Conservation (phyloP, 2,888 invertebrate genomes). For the Microchrysa polita region DNA sequence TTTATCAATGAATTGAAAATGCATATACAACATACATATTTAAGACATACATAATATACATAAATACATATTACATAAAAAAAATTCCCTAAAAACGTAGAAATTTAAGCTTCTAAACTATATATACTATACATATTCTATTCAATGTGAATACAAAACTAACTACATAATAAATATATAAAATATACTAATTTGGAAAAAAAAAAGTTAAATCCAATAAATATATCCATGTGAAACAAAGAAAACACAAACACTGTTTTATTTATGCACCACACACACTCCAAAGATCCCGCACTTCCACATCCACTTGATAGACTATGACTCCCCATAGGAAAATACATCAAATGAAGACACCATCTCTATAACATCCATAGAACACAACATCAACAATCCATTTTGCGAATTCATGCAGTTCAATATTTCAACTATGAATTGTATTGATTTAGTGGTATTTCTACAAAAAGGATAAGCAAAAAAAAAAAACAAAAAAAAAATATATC, state of each 20-base stretch:
- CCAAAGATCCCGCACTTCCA: neutral
- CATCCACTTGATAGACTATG: neutral
- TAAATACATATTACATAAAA: conserved; percentile 38
- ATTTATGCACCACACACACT: conserved; percentile 11
- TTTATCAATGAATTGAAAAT: conserved; percentile 36
- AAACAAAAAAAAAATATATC: too few species aligned
- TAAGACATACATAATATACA: conserved; percentile 41
- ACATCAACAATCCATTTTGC: conserved; percentile 22
- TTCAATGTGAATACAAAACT: conserved; percentile 38
- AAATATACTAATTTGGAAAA: conserved; percentile 25
- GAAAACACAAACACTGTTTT: conserved; percentile 44
- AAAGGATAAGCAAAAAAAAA: too few species aligned
- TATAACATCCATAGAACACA: neutral
- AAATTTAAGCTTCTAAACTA: conserved; percentile 8
- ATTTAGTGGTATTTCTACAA: too few species aligned
- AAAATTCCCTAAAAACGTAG: conserved; percentile 20
- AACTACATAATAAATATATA: neutral
- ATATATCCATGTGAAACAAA: conserved; percentile 42
- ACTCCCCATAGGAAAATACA: neutral
- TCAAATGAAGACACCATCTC: neutral
- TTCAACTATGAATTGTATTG: too few species aligned
- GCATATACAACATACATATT: conserved; percentile 34
- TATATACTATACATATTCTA: conserved; percentile 40
- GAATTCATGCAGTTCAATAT: conserved; percentile 23
- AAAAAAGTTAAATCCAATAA: conserved; percentile 35